Evolutionary conservation across 2,797 vertebrate species (phyloP), one percentile per base, ranked within the genome.

Genomic region (Margarornis squamiger): DNA sequence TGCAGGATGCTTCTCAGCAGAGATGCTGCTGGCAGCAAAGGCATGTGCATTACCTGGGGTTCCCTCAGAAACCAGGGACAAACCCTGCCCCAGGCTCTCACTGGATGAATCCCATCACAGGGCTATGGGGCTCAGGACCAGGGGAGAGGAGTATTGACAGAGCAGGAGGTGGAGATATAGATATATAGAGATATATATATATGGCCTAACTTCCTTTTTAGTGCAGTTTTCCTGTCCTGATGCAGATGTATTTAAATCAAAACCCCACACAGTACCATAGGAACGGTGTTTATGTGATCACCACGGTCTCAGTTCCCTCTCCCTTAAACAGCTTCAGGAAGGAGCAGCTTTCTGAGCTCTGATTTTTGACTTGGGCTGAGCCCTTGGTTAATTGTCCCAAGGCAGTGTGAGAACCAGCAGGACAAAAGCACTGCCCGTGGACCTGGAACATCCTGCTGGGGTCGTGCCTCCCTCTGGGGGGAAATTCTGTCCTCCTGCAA

Each of bases 161-260:
- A 70, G 41, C 45, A 38, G 73, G 39, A 29, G 17, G 9, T 49
- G 52, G 36, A 9, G 39, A 9, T 43, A 55, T 23, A 15, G 54
- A 3, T 20, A 2, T 34, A 2, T 45, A 4, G 6, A 16, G 49
- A 3, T 14, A 2, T 41, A 13, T 49, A 3, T 20, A 2, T 41
- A 1, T 20, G 43, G 21, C 15, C 9, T 8, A 7, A 49, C 24
- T 57, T 34, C 46, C 30, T 57, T 1, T 0, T 32, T 8, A 39
- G 36, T 55, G 55, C 15, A 12, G 41, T 36, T 73, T 16, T 63
- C 22, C 54, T 43, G 14, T 41, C 61, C 45, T n/a, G 41, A 13
- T 41, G 11, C 13, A 19, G n/a, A 41, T 7, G 14, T 3, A 8
- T 18, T 73, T n/a, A 29, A 62, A 26, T 68, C 32, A 30, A 63